Conservation (phyloP, 2,888 invertebrate genomes). For the Leptopilina myrica region DNA sequence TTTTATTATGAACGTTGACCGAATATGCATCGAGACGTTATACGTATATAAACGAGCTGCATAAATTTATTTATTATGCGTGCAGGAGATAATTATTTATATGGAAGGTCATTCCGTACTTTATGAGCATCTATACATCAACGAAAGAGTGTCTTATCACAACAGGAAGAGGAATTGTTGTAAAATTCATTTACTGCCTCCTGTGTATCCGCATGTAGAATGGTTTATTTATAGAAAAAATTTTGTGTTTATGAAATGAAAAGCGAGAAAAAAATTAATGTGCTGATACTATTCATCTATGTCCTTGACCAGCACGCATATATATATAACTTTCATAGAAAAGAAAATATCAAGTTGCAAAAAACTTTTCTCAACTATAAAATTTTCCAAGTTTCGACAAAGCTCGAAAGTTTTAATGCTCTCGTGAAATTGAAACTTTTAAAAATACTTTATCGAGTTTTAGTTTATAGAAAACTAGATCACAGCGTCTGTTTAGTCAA, state of each 20-base stretch:
- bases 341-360: background rate
- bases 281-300: background rate
- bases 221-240: background rate
- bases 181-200: background rate
- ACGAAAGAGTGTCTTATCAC: background rate
- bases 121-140: background rate
- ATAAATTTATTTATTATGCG: constrained; percentile 17
- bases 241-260: background rate
- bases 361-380: constrained; percentile 1
- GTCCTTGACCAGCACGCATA: constrained; percentile 5
- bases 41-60: background rate
- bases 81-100: constrained; percentile 10
- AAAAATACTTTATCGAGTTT: background rate
- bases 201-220: background rate
- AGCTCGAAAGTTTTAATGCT: background rate
- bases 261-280: background rate
- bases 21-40: constrained; percentile 12
- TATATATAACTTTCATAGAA: background rate
- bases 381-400: constrained; percentile 13
- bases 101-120: constrained; percentile 4
- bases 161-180: background rate
- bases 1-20: constrained; percentile 11
- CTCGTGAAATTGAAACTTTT: constrained; percentile 11
- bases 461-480: too few relatives aligned
- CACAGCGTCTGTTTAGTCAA: too few relatives aligned